phyloP scores from a whole-genome alignment of 2,888 invertebrate genomes.

The Scaptomyza caliginosa region DNA sequence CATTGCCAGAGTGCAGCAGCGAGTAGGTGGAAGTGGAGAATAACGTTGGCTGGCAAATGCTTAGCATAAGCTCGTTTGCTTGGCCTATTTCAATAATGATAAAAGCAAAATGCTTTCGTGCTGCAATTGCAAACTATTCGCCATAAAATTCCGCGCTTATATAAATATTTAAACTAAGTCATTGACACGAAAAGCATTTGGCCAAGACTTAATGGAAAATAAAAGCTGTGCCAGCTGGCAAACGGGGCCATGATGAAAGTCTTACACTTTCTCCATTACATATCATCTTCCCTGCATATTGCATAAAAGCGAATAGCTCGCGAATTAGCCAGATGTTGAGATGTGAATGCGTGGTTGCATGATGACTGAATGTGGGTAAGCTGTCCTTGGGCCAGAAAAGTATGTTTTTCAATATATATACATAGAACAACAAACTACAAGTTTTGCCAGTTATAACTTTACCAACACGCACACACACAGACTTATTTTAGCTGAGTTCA shows the following conservation, averaged over 20 bases:
- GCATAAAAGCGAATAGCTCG: slow-evolving; percentile 25
- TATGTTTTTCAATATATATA: slow-evolving; percentile 62
- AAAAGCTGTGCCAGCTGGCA: slow-evolving; percentile 59
- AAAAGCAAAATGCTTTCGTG: slow-evolving; percentile 55
- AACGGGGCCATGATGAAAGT: slow-evolving; percentile 23
- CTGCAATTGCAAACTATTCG: slow-evolving; percentile 60
- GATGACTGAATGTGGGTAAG: slow-evolving; percentile 36
- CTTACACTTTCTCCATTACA: slow-evolving; percentile 15
- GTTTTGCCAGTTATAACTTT: slow-evolving; percentile 21
- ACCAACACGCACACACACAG: slow-evolving; percentile 1
- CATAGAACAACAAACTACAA: slow-evolving; percentile 23
- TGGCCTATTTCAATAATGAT: slow-evolving; percentile 63
- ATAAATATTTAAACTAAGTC: slow-evolving; percentile 68
- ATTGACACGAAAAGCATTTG: slow-evolving; percentile 54
- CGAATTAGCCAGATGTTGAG: slow-evolving; percentile 41
- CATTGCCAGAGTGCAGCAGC: slow-evolving; percentile 29
- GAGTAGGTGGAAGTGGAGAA: neutral
- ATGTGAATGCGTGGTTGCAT: slow-evolving; percentile 9
- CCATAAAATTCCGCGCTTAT: slow-evolving; percentile 55
- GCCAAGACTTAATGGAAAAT: slow-evolving; percentile 36
- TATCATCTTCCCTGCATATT: slow-evolving; percentile 40
- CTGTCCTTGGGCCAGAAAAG: slow-evolving; percentile 65
- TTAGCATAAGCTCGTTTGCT: slow-evolving; percentile 56
- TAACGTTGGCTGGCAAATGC: slow-evolving; percentile 17
- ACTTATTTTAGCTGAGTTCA: neutral